phyloP scores from a whole-genome alignment of 2,797 vertebrate genomes.

The Etheostoma nigrum region DNA sequence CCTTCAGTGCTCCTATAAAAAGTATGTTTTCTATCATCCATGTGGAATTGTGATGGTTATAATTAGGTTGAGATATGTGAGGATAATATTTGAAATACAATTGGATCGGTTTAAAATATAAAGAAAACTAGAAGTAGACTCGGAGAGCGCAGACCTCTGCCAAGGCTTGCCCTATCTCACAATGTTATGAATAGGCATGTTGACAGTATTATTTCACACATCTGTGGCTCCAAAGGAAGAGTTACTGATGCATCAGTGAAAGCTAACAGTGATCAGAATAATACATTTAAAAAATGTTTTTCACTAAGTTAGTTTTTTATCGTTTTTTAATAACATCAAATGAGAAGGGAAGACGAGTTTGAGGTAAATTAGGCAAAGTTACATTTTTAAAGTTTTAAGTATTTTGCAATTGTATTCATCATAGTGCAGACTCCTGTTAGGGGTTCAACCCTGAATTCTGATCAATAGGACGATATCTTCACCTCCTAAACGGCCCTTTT shows the following conservation, averaged over 20 bases:
- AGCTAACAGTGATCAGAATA: background rate
- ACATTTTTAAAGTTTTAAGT: too few relatives aligned
- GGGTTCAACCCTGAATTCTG: constrained; percentile 55
- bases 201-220: background rate
- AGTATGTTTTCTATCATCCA: background rate
- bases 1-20: background rate
- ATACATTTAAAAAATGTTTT: too few relatives aligned
- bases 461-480: constrained; percentile 28
- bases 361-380: too few relatives aligned
- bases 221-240: background rate
- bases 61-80: too few relatives aligned
- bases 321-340: background rate
- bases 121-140: too few relatives aligned
- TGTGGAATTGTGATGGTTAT: background rate
- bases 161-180: too few relatives aligned
- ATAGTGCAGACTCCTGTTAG: background rate
- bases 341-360: background rate
- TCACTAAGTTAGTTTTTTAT: background rate
- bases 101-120: too few relatives aligned
- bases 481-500: constrained; percentile 24
- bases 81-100: too few relatives aligned
- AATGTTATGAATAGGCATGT: background rate
- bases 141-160: too few relatives aligned
- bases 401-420: background rate
- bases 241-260: background rate